Evolutionary conservation across 2,888 invertebrate genomes (phyloP), one percentile per base, ranked within the genome.

Genomic region (Pomacea canaliculata): DNA sequence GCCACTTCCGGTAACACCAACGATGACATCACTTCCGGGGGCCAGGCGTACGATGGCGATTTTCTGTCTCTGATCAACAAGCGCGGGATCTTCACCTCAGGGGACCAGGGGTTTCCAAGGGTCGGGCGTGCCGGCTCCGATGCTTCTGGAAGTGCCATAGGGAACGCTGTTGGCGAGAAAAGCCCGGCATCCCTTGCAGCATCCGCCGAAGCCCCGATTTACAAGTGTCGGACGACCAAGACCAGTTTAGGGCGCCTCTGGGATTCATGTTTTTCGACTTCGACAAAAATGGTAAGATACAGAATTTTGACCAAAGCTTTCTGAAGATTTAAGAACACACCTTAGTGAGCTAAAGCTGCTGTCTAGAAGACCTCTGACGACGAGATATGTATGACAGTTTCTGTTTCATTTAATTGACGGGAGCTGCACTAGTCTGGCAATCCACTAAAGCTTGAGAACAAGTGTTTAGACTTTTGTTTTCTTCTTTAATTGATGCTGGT

Each of bases 181-280:
- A 68, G 49, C 37, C 51, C 66, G 9, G 18, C 16, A 27, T 18
- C 27, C 4, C 51, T 60, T 10, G 49, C 48, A 51, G 23, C 74
- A 16, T 56, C 67, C 10, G 67, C 56, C 18, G 67, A 73, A 10
- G 18, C 18, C 65, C 65, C 27, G 67, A 73, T 59, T 46, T 73
- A 27, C 37, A 1, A 37, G 66, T 13, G 19, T 4, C n/a, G 2
- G 73, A 73, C 37, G 73, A 68, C n/a, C 7, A 13, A 27, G 49
- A 7, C 23, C 60, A 37, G n/a, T 69, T 62, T 19, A 48, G 68
- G 69, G 18, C 59, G 23, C 74, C 74, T 12, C 16, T 74, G 10
- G 74, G 74, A 16, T 18, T 74, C 60, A 19, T 74, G 49, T 74
- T 74, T n/a, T 74, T 74, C 46, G 69, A 69, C 19, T 59, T 74